phyloP scores from a whole-genome alignment of 2,888 invertebrate species.

The Fissipunctia ypsillon region DNA sequence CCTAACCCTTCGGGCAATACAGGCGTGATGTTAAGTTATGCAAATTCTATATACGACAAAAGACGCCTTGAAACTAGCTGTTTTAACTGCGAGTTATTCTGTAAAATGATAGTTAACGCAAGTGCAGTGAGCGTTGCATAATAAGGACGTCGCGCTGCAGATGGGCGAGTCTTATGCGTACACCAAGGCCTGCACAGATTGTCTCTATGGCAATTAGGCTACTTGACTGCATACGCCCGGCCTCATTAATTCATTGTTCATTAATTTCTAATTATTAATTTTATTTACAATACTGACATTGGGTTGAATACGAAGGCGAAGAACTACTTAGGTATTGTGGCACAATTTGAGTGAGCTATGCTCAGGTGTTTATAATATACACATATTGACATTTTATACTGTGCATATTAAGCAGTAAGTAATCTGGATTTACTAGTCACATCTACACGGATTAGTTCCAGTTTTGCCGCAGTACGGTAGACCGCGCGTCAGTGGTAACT shows the following conservation, averaged over 20 bases:
- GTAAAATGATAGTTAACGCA: slow-evolving; percentile 74
- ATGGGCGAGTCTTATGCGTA: slow-evolving; percentile 70
- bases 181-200: slow-evolving; percentile 67
- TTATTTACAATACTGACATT: neutral
- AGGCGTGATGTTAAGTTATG: neutral
- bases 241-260: too few species aligned
- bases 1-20: too few species aligned
- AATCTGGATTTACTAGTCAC: neutral
- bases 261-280: slow-evolving; percentile 14
- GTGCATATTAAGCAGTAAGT: too few species aligned
- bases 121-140: slow-evolving; percentile 76
- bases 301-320: neutral
- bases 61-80: slow-evolving; percentile 50
- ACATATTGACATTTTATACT: too few species aligned
- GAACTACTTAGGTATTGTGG: neutral
- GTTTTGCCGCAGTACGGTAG: slow-evolving; percentile 7
- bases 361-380: too few species aligned
- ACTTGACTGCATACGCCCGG: neutral
- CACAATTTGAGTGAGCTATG: neutral
- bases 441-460: slow-evolving; percentile 8
- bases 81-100: slow-evolving; percentile 65
- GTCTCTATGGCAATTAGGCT: slow-evolving; percentile 56
- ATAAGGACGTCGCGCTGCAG: slow-evolving; percentile 70
- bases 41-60: slow-evolving; percentile 10
- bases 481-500: neutral